Percentiles rank a stretch among this genome's conserved stretches.
These are phyloP conservation scores for Pangasianodon gigas DNA, from an alignment of 2,113 vertebrate genomes.

Conservation along the genomic window DNA sequence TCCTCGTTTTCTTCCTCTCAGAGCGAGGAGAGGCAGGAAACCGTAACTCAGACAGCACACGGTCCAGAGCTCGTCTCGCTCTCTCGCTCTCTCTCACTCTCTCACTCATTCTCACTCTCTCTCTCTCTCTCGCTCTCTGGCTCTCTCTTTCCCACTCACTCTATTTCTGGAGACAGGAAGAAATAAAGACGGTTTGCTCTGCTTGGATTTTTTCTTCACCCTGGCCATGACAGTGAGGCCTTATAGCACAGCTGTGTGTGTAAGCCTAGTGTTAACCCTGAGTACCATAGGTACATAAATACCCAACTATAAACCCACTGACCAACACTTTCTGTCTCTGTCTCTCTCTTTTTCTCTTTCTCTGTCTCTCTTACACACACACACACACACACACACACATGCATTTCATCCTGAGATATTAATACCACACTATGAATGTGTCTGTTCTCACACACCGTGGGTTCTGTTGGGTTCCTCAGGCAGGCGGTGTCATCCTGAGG, in stretches of 20 bases:
- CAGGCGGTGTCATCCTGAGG: constrained; percentile 45
- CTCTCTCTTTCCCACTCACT: constrained; percentile 36
- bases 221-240: constrained; percentile 34
- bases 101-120: constrained; percentile 11
- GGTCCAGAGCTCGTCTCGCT: constrained; percentile 13
- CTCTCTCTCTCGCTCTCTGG: neutral
- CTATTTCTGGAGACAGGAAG: constrained; percentile 67
- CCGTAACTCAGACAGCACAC: constrained; percentile 44
- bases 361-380: constrained; percentile 10
- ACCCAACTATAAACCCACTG: neutral
- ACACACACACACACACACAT: constrained; percentile 28
- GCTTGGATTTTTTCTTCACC: constrained; percentile 39
- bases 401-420: constrained; percentile 11
- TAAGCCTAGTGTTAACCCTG: constrained; percentile 16
- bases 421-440: constrained; percentile 24
- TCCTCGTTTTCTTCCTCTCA: constrained; percentile 22
- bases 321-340: neutral
- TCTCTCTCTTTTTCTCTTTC: neutral
- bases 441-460: constrained; percentile 17
- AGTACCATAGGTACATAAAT: constrained; percentile 17
- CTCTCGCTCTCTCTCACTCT: constrained; percentile 23
- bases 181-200: constrained; percentile 57
- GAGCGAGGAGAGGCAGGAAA: constrained; percentile 40
- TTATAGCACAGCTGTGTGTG: constrained; percentile 33
- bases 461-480: constrained; percentile 10